These are phyloP conservation scores for Danio rerio DNA, from an alignment of 2,113 vertebrate genomes.

Conservation along the genomic window GRCz12tu NC_133180.1:6005501-6006000, in stretches of 20 bases:
- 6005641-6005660: neutral
- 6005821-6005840: neutral
- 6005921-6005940: no score
- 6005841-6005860: neutral
- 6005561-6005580: conserved; percentile 46
- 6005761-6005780: neutral
- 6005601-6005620: conserved; percentile 13
- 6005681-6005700: conserved; percentile 6
- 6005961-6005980: no score
- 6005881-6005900: neutral
- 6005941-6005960: no score
- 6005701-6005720: neutral
- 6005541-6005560: neutral
- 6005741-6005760: neutral
- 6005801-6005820: neutral
- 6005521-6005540: conserved; percentile 47
- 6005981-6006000: no score
- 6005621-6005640: neutral
- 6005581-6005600: conserved; percentile 5
- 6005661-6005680: neutral
- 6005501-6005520: conserved; percentile 60
- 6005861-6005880: neutral
- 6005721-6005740: neutral
- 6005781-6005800: neutral
- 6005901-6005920: neutral